Evolutionary conservation across 1,140 invertebrate genomes (phyloP).

Genomic region (Calosoma granatense): DNA sequence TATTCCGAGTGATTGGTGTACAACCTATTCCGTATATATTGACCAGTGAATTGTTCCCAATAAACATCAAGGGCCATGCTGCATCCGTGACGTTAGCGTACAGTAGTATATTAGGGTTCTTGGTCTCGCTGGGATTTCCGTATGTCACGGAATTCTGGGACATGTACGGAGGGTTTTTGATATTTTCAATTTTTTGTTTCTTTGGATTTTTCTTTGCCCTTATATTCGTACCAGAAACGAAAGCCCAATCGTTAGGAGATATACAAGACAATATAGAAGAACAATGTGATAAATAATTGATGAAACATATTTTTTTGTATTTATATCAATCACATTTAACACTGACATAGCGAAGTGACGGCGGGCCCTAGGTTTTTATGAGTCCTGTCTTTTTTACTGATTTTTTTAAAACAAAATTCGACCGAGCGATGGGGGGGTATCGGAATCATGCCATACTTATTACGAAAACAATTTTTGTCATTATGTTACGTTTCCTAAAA

Average conservation of each 20-base stretch:
- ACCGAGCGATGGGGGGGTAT: too few relatives aligned
- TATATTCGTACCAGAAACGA: conserved; percentile 49
- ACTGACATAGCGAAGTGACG: too few relatives aligned
- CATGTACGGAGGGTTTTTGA: conserved; percentile 16
- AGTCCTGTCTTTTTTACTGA: too few relatives aligned
- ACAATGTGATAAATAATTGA: conserved; percentile 14
- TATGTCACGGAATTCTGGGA: conserved; percentile 16
- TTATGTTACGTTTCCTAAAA: too few relatives aligned
- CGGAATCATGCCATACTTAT: too few relatives aligned
- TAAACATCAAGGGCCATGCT: conserved; percentile 24
- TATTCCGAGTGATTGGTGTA: conserved; percentile 18
- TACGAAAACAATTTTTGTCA: too few relatives aligned
- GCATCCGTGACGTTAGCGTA: conserved; percentile 21
- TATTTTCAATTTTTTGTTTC: conserved; percentile 22
- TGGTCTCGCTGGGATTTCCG: conserved; percentile 23
- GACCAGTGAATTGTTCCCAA: conserved; percentile 28
- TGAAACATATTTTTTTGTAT: too few relatives aligned
- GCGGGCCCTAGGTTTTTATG: too few relatives aligned
- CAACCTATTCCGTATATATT: conserved; percentile 25
- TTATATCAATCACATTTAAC: too few relatives aligned
- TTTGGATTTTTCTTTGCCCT: conserved; percentile 39
- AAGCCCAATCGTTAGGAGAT: conserved; percentile 45
- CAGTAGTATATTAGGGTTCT: conserved; percentile 20
- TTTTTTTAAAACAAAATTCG: too few relatives aligned
- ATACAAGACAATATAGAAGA: conserved; percentile 33